A percentile compares a stretch with the other conserved stretches of the same genome.
Conservation (phyloP, 2,797 vertebrate genomes). For the Acanthiza pusilla region DNA sequence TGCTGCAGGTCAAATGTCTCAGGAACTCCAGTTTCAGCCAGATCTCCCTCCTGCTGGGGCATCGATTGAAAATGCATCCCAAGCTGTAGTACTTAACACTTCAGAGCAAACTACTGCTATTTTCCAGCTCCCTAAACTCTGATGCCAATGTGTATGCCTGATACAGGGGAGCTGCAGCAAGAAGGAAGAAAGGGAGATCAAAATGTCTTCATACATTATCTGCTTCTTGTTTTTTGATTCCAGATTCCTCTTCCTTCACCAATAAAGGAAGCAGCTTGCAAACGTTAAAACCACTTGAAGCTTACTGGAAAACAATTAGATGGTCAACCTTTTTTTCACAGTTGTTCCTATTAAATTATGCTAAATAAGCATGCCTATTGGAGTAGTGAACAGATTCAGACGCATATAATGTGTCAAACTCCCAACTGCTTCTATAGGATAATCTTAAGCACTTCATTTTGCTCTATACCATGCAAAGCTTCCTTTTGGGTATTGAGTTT, state of each 20-base stretch:
- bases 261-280: background rate
- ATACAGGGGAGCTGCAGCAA: background rate
- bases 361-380: background rate
- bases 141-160: background rate
- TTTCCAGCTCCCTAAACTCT: background rate
- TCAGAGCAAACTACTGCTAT: background rate
- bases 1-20: background rate
- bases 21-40: background rate
- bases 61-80: fast-evolving
- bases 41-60: background rate
- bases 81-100: background rate
- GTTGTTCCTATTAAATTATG: background rate
- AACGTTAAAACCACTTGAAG: background rate
- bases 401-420: background rate
- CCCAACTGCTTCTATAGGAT: background rate
- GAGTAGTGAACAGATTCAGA: background rate
- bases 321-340: background rate
- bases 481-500: background rate
- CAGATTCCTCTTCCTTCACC: background rate
- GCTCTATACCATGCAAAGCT: background rate
- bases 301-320: background rate
- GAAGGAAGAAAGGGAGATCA: background rate
- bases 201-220: background rate
- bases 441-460: background rate
- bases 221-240: background rate